Evolutionary conservation across 2,888 invertebrate species (phyloP).

Genomic region (Pimpla rufipes): DNA sequence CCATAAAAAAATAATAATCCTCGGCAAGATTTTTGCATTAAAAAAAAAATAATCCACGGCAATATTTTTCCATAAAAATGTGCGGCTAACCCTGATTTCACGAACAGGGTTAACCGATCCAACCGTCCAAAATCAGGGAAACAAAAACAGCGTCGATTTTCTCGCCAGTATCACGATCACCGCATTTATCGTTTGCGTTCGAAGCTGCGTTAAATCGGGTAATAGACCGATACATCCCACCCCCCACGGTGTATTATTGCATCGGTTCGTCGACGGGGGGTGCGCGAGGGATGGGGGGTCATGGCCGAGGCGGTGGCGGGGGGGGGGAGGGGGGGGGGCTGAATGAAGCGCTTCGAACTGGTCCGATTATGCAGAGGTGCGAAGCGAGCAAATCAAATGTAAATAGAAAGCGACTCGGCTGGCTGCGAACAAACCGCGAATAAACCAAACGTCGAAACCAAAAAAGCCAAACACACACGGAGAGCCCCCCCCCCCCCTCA

Average conservation of each 20-base stretch:
- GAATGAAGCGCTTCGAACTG: neutral
- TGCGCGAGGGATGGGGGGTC: neutral
- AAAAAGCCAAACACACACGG: conserved; percentile 25
- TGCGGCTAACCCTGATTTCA: neutral
- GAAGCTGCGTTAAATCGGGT: conserved; percentile 50
- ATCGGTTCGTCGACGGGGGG: conserved; percentile 4
- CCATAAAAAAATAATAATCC: neutral
- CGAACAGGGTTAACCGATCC: neutral
- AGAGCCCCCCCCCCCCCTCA: neutral
- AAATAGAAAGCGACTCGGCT: conserved; percentile 44
- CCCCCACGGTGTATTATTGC: conserved; percentile 33
- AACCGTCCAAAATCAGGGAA: neutral
- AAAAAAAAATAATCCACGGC: neutral
- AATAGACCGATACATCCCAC: conserved; percentile 40
- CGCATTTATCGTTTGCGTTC: conserved; percentile 39
- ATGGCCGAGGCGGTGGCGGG: too few relatives aligned
- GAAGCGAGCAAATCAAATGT: conserved; percentile 59
- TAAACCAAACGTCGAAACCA: conserved; percentile 39
- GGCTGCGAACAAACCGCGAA: conserved; percentile 42
- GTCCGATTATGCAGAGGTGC: conserved; percentile 54
- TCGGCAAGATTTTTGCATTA: neutral
- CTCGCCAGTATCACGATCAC: conserved; percentile 15
- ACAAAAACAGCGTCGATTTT: conserved; percentile 28
- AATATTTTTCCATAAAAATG: neutral
- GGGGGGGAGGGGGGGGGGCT: neutral